A percentile compares a stretch with the other conserved stretches of the same genome.
These are phyloP conservation scores for Micropterix aruncella DNA, from an alignment of 2,888 invertebrate species.

Conservation along the genomic window DNA sequence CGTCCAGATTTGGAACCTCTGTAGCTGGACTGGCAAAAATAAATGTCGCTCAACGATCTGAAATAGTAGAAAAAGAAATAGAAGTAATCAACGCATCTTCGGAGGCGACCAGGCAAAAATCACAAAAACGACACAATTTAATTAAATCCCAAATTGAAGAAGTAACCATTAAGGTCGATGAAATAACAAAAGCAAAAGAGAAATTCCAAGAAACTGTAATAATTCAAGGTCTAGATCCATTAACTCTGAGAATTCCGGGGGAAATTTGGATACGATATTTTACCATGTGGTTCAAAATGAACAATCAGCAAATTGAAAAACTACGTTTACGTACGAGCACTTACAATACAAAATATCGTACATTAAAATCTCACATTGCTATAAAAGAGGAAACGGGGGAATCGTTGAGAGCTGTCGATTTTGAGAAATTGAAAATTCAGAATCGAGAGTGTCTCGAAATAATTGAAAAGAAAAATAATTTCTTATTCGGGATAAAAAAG, in stretches of 20 bases:
- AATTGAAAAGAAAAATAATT: slow-evolving; percentile 38
- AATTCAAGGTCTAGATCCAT: slow-evolving; percentile 35
- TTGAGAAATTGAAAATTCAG: slow-evolving; percentile 47
- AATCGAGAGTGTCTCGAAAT: slow-evolving; percentile 33
- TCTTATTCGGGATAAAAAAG: slow-evolving; percentile 39
- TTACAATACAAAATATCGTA: slow-evolving; percentile 35
- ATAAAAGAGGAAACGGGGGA: slow-evolving; percentile 43
- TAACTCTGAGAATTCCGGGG: slow-evolving; percentile 46
- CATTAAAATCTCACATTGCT: slow-evolving; percentile 36
- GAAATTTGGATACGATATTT: slow-evolving; percentile 44
- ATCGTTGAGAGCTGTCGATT: slow-evolving; percentile 43
- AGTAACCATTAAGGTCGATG: slow-evolving; percentile 31
- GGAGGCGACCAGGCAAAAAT: slow-evolving; percentile 19
- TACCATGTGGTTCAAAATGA: slow-evolving; percentile 43
- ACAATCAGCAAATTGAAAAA: slow-evolving; percentile 41
- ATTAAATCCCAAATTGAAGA: slow-evolving; percentile 42
- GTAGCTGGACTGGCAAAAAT: slow-evolving; percentile 27
- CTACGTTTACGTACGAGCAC: slow-evolving; percentile 41
- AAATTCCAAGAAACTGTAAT: slow-evolving; percentile 38
- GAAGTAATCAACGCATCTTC: slow-evolving; percentile 25
- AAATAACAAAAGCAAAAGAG: slow-evolving; percentile 30
- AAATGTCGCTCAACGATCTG: slow-evolving; percentile 34
- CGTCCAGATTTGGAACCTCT: slow-evolving; percentile 23
- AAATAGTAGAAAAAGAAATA: slow-evolving; percentile 34
- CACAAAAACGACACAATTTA: slow-evolving; percentile 24